Evolutionary conservation across 92 coral and sea anemone species (phyloP).

Genomic region (Epizoanthus scotinus): DNA sequence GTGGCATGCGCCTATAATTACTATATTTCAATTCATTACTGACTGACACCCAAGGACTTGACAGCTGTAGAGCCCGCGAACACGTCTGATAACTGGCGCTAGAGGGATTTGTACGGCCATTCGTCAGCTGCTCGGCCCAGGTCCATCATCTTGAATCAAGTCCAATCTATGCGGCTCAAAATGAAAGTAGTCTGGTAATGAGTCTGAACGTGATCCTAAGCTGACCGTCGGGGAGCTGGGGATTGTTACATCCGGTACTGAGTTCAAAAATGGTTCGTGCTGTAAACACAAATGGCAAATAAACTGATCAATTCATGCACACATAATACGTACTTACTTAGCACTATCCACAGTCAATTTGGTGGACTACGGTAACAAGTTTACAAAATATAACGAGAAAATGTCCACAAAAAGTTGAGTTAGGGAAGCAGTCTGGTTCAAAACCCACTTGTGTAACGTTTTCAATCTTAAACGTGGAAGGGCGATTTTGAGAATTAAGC

Average conservation of each 20-base stretch:
- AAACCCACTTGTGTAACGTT: too few relatives aligned
- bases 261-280: conserved; percentile 36
- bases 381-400: too few relatives aligned
- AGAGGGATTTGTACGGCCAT: background rate
- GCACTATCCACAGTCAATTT: background rate
- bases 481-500: too few relatives aligned
- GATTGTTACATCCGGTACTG: conserved; percentile 68
- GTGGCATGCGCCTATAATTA: too few relatives aligned
- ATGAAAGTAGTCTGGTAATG: conserved; percentile 41
- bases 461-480: too few relatives aligned
- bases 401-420: too few relatives aligned
- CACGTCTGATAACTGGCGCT: background rate
- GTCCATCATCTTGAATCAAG: conserved; percentile 27
- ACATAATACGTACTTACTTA: background rate
- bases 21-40: background rate
- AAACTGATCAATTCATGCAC: background rate
- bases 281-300: background rate
- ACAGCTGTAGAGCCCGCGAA: background rate
- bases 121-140: conserved; percentile 36
- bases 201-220: conserved; percentile 34
- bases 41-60: background rate
- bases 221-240: conserved; percentile 62
- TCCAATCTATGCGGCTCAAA: conserved; percentile 31
- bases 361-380: too few relatives aligned
- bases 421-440: too few relatives aligned